These are phyloP conservation scores for Dasypus novemcinctus DNA, from an alignment of 2,113 vertebrate species.

Conservation along the genomic window DNA sequence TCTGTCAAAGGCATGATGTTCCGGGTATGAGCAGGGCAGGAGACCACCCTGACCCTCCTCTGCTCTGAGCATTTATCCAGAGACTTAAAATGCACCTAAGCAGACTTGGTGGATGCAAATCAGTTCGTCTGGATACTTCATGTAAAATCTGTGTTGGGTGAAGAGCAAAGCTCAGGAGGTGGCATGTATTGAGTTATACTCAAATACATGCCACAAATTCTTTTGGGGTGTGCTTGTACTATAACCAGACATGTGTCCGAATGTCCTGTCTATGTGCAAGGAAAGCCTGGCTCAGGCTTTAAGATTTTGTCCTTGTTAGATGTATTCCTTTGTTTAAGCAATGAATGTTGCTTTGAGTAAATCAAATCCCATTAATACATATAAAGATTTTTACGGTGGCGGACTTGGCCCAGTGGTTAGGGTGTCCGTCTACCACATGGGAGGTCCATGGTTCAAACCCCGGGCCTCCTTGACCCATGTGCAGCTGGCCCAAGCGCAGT, in stretches of 20 bases:
- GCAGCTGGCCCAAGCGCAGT: no score
- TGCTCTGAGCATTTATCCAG: background rate
- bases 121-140: conserved; percentile 13
- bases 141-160: background rate
- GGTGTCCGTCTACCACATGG: no score
- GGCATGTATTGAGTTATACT: background rate
- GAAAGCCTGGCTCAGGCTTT: background rate
- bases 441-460: no score
- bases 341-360: background rate
- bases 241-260: background rate
- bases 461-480: no score
- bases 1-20: background rate
- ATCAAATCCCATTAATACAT: background rate
- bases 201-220: background rate
- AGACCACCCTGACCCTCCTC: background rate
- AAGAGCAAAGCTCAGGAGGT: background rate
- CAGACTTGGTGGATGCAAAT: background rate
- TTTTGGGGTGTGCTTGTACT: background rate
- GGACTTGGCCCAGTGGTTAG: no score
- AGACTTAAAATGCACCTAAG: background rate
- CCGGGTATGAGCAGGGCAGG: background rate
- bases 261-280: background rate
- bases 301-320: background rate
- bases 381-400: background rate
- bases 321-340: background rate